These are phyloP conservation scores for Lathronympha strigana DNA, from an alignment of 2,888 invertebrate genomes.

Conservation along the genomic window DNA sequence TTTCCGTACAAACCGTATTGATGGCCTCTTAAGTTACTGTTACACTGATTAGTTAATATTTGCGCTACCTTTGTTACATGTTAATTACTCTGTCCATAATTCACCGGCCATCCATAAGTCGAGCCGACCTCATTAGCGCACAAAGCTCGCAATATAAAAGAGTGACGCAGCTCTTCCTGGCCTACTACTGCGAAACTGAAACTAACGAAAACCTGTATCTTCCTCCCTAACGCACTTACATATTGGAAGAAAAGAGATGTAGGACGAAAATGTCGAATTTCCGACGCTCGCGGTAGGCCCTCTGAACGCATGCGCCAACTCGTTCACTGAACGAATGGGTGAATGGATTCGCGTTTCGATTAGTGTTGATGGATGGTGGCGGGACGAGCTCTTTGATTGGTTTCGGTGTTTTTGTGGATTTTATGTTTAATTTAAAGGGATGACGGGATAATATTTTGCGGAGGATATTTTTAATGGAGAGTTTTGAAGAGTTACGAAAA, in stretches of 20 bases:
- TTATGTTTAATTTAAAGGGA: constrained; percentile 8
- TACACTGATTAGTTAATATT: neutral
- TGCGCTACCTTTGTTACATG: constrained; percentile 7
- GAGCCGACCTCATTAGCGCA: constrained; percentile 70
- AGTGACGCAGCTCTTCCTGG: constrained; percentile 73
- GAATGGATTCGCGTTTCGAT: constrained; percentile 31
- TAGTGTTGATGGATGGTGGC: constrained; percentile 30
- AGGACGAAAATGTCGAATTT: too few species aligned
- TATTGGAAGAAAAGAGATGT: too few species aligned
- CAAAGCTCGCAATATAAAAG: constrained; percentile 79
- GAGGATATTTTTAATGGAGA: neutral
- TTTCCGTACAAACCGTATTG: too few species aligned
- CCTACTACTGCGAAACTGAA: too few species aligned
- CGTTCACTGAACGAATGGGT: constrained; percentile 30
- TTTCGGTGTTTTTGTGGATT: constrained; percentile 12
- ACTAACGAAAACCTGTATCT: too few species aligned
- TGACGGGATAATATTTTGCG: neutral
- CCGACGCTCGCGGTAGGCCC: too few species aligned
- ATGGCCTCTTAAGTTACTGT: neutral
- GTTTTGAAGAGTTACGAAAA: neutral
- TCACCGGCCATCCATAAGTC: constrained; percentile 17
- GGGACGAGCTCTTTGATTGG: constrained; percentile 25
- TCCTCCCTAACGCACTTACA: too few species aligned
- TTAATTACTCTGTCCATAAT: constrained; percentile 27
- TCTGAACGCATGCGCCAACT: constrained; percentile 56